Evolutionary conservation across 2,797 vertebrate species (phyloP).

Genomic region (Microhierax caerulescens): DNA sequence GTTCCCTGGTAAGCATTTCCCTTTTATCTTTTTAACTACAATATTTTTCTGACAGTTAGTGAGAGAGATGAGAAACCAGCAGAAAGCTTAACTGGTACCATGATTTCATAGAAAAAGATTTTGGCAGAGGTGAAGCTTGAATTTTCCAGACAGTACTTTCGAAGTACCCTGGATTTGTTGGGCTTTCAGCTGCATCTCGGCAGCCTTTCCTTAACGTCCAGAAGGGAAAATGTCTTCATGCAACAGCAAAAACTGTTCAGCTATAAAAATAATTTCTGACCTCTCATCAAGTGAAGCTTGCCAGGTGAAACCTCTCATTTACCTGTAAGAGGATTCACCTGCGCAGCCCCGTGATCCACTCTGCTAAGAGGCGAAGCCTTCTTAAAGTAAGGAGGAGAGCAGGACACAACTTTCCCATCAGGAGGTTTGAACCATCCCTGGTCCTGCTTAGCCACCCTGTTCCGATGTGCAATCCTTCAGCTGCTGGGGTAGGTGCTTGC

Average conservation of each 20-base stretch:
- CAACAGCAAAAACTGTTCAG: not conserved
- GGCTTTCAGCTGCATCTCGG: not conserved
- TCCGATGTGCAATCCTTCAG: fast-evolving
- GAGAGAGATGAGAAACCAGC: not conserved
- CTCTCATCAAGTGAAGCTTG: not conserved
- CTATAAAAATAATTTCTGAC: not conserved
- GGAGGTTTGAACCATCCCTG: not conserved
- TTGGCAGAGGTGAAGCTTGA: not conserved
- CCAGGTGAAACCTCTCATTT: not conserved
- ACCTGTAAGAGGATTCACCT: not conserved
- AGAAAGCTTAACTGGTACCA: not conserved
- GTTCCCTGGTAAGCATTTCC: not conserved
- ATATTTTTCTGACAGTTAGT: not conserved
- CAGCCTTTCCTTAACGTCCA: not conserved
- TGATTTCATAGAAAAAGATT: not conserved
- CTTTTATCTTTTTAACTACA: not conserved
- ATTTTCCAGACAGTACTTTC: not conserved
- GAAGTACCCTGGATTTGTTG: not conserved
- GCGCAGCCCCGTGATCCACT: not conserved
- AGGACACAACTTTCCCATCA: fast-evolving
- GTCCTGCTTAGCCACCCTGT: not conserved
- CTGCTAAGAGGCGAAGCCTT: not conserved
- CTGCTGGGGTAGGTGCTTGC: not conserved
- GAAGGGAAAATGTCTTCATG: not conserved
- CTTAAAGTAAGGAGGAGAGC: not conserved